These are phyloP conservation scores for Acrossocheilus fasciatus DNA, from an alignment of 2,797 vertebrate species.

Conservation along the genomic window DNA sequence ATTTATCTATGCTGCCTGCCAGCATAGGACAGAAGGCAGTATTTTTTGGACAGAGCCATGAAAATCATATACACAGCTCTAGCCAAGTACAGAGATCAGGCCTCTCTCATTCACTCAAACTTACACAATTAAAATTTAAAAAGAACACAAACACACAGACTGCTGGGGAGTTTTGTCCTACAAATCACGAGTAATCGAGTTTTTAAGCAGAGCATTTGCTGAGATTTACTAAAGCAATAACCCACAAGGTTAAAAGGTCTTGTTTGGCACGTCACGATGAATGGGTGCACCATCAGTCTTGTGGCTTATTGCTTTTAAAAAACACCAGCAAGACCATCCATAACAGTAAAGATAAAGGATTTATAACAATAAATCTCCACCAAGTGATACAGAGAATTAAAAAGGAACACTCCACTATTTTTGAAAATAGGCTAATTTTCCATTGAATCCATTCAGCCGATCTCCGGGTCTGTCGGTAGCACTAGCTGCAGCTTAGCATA, in stretches of 20 bases:
- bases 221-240: not conserved
- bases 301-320: not conserved
- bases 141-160: not conserved
- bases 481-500: too few species aligned
- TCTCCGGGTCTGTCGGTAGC: too few species aligned
- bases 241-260: conserved; percentile 11
- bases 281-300: not conserved
- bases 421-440: too few species aligned
- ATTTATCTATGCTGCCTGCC: not conserved
- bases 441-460: too few species aligned
- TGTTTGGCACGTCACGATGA: not conserved
- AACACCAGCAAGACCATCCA: not conserved
- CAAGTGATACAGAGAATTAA: not conserved
- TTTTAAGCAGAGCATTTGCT: not conserved
- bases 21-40: not conserved
- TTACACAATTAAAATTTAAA: not conserved
- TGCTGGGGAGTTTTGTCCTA: not conserved
- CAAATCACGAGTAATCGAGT: not conserved
- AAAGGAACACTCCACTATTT: too few species aligned
- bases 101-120: not conserved
- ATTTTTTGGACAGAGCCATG: not conserved
- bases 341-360: not conserved
- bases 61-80: not conserved
- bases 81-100: not conserved
- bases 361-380: not conserved